A percentile compares a stretch with the other conserved stretches of the same genome.
Evolutionary conservation across 1,140 invertebrate genomes (phyloP).

Genomic region (Caenorhabditis remanei): DNA sequence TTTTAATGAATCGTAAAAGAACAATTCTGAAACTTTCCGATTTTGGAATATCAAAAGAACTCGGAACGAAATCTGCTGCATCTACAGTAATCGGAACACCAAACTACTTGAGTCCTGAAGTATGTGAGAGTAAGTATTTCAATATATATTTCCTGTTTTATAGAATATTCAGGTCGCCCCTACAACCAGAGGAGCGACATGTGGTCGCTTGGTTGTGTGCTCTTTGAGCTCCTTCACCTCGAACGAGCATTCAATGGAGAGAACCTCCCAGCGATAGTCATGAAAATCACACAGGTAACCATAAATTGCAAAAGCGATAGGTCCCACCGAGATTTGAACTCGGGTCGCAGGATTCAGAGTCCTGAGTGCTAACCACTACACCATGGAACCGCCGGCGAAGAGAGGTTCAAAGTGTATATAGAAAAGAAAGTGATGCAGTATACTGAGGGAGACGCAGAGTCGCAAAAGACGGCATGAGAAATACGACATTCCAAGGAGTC

Average conservation of each 20-base stretch:
- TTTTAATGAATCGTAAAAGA: slow-evolving; percentile 83
- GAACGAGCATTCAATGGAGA: slow-evolving; percentile 82
- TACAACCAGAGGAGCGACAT: slow-evolving; percentile 83
- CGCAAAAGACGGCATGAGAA: neutral
- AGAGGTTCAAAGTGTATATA: neutral
- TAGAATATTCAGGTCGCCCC: slow-evolving; percentile 74
- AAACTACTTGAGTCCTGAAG: slow-evolving; percentile 88
- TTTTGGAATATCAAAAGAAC: slow-evolving; percentile 85
- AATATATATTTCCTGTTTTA: slow-evolving; percentile 78
- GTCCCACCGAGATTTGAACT: slow-evolving; percentile 47
- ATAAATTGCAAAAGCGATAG: slow-evolving; percentile 46
- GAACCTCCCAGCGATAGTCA: slow-evolving; percentile 84
- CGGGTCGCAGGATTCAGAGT: slow-evolving; percentile 16
- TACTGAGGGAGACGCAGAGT: neutral
- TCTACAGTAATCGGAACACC: slow-evolving; percentile 85
- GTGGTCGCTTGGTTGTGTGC: slow-evolving; percentile 88
- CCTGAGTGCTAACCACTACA: slow-evolving; percentile 31
- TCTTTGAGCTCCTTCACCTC: slow-evolving; percentile 84
- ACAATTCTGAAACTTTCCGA: slow-evolving; percentile 78
- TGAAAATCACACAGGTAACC: slow-evolving; percentile 81
- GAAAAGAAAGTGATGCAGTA: neutral
- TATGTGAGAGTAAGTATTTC: slow-evolving; percentile 82
- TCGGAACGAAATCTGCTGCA: slow-evolving; percentile 80
- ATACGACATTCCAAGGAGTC: too few species aligned
- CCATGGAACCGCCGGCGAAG: slow-evolving; percentile 10